Evolutionary conservation across 2,113 vertebrate species (phyloP).

Genomic region (Hyperopisus bebe): DNA sequence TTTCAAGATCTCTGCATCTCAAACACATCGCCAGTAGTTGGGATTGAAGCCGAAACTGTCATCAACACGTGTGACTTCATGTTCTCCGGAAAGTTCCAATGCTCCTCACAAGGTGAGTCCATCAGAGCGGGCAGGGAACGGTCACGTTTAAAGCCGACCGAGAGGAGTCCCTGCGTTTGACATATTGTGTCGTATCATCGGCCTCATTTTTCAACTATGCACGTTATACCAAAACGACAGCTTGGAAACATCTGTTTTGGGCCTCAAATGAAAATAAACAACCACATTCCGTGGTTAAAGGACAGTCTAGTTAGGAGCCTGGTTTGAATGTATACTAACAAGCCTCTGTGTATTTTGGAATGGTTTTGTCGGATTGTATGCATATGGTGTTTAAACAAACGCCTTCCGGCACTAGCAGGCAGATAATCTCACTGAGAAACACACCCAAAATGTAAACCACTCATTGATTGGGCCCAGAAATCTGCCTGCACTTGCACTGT

Average conservation of each 20-base stretch:
- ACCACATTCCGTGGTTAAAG: background rate
- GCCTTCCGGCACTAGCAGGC: background rate
- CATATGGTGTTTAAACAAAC: background rate
- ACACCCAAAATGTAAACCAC: background rate
- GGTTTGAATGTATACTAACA: background rate
- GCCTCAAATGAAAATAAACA: background rate
- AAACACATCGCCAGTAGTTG: background rate
- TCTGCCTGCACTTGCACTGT: background rate
- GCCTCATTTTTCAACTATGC: background rate
- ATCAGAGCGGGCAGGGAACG: background rate
- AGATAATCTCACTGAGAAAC: background rate
- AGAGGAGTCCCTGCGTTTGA: background rate
- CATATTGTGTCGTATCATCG: background rate
- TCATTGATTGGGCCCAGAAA: background rate
- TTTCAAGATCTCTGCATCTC: background rate
- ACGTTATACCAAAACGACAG: background rate
- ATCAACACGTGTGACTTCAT: background rate
- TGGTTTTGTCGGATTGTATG: background rate
- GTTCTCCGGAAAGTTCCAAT: background rate
- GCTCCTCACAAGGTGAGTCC: background rate
- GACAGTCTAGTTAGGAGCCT: background rate
- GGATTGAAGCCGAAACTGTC: background rate
- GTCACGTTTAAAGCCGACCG: background rate
- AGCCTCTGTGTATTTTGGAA: background rate
- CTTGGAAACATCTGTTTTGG: background rate